These are phyloP conservation scores for Cybosia mesomella DNA, from an alignment of 2,888 invertebrate species.

Conservation along the genomic window DNA sequence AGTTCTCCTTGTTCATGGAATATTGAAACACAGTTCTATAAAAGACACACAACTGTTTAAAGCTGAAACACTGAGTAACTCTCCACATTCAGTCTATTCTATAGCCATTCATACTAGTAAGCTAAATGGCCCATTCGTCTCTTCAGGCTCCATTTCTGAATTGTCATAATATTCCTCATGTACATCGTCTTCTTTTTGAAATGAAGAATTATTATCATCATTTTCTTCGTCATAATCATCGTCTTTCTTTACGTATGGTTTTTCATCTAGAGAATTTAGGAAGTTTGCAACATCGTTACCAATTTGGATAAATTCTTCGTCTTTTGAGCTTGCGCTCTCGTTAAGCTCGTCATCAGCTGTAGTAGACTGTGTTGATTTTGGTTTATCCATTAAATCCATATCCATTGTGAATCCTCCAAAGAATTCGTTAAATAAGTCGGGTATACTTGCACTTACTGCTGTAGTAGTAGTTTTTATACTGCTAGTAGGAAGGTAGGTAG, in stretches of 20 bases:
- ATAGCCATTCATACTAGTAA: constrained; percentile 81
- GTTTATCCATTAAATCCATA: constrained; percentile 48
- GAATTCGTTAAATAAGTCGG: constrained; percentile 71
- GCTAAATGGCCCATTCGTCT: constrained; percentile 67
- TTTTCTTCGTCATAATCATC: constrained; percentile 58
- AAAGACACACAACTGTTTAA: constrained; percentile 47
- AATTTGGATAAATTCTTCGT: constrained; percentile 63
- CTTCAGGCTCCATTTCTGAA: constrained; percentile 50
- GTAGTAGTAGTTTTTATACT: constrained; percentile 20
- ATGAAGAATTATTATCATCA: constrained; percentile 40
- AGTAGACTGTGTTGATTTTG: constrained; percentile 36
- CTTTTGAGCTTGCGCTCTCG: constrained; percentile 63
- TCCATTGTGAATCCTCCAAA: constrained; percentile 70
- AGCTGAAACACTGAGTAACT: constrained; percentile 60
- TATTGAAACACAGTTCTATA: constrained; percentile 55
- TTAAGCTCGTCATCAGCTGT: constrained; percentile 50
- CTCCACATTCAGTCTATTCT: constrained; percentile 74
- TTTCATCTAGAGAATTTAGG: constrained; percentile 65
- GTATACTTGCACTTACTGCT: constrained; percentile 55
- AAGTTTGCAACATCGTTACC: constrained; percentile 75
- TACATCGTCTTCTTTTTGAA: constrained; percentile 40
- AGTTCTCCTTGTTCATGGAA: constrained; percentile 43
- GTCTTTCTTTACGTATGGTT: constrained; percentile 34
- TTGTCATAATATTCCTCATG: constrained; percentile 64
- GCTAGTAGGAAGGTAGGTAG: constrained; percentile 28